Evolutionary conservation across 1,140 invertebrate species (phyloP).

Genomic region (Brachionus plicatilis): DNA sequence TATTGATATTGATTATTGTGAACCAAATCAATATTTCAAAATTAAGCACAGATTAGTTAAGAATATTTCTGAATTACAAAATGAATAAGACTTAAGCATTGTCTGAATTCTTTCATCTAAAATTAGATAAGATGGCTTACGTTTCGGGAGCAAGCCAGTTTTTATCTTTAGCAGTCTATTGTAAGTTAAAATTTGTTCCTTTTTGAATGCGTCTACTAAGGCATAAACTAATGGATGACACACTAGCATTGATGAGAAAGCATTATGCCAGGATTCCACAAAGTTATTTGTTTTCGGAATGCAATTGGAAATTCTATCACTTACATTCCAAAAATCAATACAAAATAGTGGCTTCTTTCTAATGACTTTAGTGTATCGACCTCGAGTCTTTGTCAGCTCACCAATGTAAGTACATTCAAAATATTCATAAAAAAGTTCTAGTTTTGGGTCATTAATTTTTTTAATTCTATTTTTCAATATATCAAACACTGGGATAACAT

Average conservation of each 20-base stretch:
- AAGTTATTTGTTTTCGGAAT: slow-evolving; percentile 20
- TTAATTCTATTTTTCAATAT: too few species aligned
- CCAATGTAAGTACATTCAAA: background rate
- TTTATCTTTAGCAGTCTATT: slow-evolving; percentile 1
- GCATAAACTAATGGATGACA: background rate
- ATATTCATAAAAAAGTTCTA: too few species aligned
- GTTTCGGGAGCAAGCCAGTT: background rate
- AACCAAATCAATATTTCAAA: background rate
- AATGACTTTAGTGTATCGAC: background rate
- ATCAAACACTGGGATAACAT: background rate
- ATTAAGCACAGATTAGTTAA: background rate
- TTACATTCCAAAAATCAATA: slow-evolving; percentile 15
- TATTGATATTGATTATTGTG: background rate
- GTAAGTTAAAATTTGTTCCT: background rate
- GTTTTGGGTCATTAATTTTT: too few species aligned
- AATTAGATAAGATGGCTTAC: background rate
- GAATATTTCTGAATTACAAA: background rate
- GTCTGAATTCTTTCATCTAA: background rate
- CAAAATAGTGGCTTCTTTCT: background rate
- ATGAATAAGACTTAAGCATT: background rate
- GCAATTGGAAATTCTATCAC: background rate
- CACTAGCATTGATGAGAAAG: background rate
- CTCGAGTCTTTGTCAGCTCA: background rate
- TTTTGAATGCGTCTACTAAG: background rate
- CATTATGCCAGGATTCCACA: slow-evolving; percentile 1